Evolutionary conservation across 2,113 vertebrate genomes (phyloP), one percentile per base, ranked within the genome.

Genomic region (Anarrhichthys ocellatus): DNA sequence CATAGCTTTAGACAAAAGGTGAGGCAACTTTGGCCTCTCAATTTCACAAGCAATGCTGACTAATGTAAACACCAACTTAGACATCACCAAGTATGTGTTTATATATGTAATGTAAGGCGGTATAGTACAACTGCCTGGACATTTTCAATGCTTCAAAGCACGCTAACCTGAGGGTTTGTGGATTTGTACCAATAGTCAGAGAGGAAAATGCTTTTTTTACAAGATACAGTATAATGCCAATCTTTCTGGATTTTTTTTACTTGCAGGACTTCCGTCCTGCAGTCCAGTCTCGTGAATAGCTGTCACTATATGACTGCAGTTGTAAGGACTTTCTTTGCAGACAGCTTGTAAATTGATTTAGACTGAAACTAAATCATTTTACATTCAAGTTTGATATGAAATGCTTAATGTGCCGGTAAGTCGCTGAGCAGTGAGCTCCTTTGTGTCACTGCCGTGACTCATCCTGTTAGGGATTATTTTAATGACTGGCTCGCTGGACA

Each of bases 381-480:
- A 22, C 13, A 78, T 64, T 17, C 17, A 75, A 64, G 46, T 54
- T 85, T 78, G 24, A 34, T 74, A 46, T 52, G 1, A 73, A 52
- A 64, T 32, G n/a, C n/a, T 67, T 66, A 65, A 64, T 65, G 72
- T 68, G 13, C 11, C 17, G 24, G 18, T 73, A 68, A 80, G 67
- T 42, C 73, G 65, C 27, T 50, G 38, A 62, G 69, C n/a, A 78
- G 71, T 72, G 34, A 66, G 29, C 66, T 32, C 20, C 66, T 81
- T 4, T 80, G 34, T 74, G 68, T 70, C 75, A 75, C 22, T 66
- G 61, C 58, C 15, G 40, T 27, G 36, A 46, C 62, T 54, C 61
- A 75, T 59, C 32, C 56, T 56, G 65, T 67, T 44, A 59, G 22
- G 38, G 61, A 36, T 71, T 73, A 73, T 82, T 79, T 83, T 58